phyloP scores from a whole-genome alignment of 2,888 invertebrate genomes.

The Smittia sp. region DNA sequence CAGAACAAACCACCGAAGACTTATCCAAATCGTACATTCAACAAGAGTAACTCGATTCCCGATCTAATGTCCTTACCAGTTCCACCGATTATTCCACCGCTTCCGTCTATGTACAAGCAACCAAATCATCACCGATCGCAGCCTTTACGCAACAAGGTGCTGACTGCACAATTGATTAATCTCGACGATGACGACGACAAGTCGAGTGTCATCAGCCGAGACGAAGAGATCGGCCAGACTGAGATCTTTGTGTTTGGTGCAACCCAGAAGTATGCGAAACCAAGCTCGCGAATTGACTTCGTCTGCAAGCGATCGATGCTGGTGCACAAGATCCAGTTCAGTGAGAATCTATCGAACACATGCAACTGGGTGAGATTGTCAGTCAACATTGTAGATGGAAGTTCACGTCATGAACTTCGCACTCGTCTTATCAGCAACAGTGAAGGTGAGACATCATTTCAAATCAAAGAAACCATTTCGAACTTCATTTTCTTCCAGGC shows the following conservation, averaged over 20 bases:
- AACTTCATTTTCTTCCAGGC: not conserved
- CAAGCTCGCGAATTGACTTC: constrained; percentile 20
- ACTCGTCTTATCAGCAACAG: too few species aligned
- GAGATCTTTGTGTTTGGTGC: not conserved
- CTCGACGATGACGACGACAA: constrained; percentile 14
- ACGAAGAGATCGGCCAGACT: not conserved
- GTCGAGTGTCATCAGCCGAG: not conserved
- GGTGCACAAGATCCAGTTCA: constrained; percentile 10
- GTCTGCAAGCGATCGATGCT: not conserved
- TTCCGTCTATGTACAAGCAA: not conserved
- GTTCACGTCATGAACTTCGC: not conserved
- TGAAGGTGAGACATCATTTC: too few species aligned
- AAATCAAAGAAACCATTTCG: too few species aligned
- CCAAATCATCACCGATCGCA: too few species aligned
- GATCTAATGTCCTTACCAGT: not conserved
- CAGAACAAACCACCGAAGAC: too few species aligned
- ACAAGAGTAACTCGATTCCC: too few species aligned
- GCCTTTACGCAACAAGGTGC: not conserved
- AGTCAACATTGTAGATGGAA: not conserved
- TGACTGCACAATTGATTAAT: not conserved
- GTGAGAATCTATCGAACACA: not conserved
- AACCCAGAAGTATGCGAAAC: not conserved
- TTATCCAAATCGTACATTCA: too few species aligned
- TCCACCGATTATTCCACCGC: not conserved
- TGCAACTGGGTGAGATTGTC: not conserved